Base-by-base conservation (phyloP, 1,140 invertebrate genomes). In the Rhyacophila brunnea region DNA sequence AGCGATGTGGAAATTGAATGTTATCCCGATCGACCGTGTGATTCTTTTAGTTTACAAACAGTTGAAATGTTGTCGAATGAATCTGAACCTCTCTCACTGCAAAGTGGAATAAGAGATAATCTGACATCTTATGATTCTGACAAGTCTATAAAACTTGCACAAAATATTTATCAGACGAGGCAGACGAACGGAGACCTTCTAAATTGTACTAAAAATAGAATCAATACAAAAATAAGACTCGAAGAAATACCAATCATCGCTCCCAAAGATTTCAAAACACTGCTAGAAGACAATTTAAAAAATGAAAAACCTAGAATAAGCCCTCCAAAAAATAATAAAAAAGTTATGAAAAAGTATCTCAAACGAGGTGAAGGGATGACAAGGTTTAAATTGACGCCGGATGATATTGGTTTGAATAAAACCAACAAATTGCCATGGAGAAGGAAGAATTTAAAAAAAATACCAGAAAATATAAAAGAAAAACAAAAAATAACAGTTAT, bases 361-460 rank as follows among this genome's bases (percentile, higher is more conserved):
- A 77, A 60, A 53, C 79, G 75, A 70, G 80, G 80, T 6, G 65
- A 79, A 65, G 80, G 80, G 19, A 62, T 80, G 10, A 67, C 66
- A 0, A 68, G 78, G 59, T 81, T 71, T 58, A 69, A 56, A 20
- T 54, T 61, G 50, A 55, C 49, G 11, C 7, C 35, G 1, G 32
- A 62, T 6, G 55, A 65, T 18, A 67, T 70, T 2, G 63, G 67
- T 60, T 44, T 32, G n/a, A 55, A 19, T 14, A 58, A 44, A 52
- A 52, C 13, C 11, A 40, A 40, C 49, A 68, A 46, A 13, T 46
- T 53, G 34, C 47, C 15, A 35, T 50, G 34, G 15, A 55, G 3
- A 14, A 38, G 43, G 17, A 36, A 15, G 58, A 54, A 56, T 36
- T 1, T 10, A 9, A 32, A 10, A 2, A 28, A 46, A n/a, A 36